A percentile compares a stretch with the other conserved stretches of the same genome.
phyloP scores from a whole-genome alignment of 2,797 vertebrate genomes.

The Hozukius guyotensis region DNA sequence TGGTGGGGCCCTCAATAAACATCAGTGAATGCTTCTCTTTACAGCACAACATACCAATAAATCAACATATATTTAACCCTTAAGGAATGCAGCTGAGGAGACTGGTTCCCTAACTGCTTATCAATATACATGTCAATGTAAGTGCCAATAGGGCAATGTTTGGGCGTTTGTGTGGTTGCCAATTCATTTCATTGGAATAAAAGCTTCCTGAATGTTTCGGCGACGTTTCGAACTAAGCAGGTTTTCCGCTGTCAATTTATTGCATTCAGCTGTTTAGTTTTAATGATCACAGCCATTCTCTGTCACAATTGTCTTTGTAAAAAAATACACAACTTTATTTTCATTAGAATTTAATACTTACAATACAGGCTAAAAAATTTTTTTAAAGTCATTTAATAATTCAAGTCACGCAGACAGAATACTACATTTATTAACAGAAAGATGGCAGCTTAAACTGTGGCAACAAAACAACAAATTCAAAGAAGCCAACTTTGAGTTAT shows the following conservation, averaged over 20 bases:
- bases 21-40: not conserved
- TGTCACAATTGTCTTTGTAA: not conserved
- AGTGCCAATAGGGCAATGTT: not conserved
- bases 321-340: not conserved
- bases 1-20: not conserved
- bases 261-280: not conserved
- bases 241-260: not conserved
- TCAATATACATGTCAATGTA: conserved; percentile 17
- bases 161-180: not conserved
- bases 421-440: not conserved
- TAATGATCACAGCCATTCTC: not conserved
- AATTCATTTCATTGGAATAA: not conserved
- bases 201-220: not conserved
- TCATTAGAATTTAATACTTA: not conserved
- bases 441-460: not conserved
- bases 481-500: not conserved
- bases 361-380: not conserved
- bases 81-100: not conserved
- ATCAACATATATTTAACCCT: conserved; percentile 43
- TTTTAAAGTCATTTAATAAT: not conserved
- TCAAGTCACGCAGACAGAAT: not conserved
- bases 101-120: conserved; percentile 7
- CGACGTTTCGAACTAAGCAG: not conserved
- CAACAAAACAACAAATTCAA: not conserved
- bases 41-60: conserved; percentile 7